Conservation (phyloP, 2,113 vertebrate species). For the Hipposideros armiger region DNA sequence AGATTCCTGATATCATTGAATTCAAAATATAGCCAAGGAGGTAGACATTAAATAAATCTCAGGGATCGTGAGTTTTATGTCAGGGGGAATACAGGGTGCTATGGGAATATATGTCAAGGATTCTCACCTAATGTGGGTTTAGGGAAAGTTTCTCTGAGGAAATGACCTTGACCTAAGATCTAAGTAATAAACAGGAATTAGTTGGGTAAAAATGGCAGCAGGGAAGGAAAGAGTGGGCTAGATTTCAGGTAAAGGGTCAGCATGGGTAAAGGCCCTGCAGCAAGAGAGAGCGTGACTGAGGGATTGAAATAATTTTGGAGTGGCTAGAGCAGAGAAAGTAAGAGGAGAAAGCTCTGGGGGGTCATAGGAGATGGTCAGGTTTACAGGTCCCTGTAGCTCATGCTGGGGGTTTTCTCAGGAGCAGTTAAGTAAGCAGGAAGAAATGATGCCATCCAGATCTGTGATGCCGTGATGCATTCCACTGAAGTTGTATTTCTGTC, state of each 20-base stretch:
- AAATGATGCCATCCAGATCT: not conserved
- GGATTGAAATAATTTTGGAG: slow-evolving; percentile 15
- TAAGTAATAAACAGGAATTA: not conserved
- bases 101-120: not conserved
- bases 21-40: not conserved
- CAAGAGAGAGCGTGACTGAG: not conserved
- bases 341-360: not conserved
- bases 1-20: not conserved
- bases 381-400: not conserved
- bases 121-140: not conserved
- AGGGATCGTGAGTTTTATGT: not conserved
- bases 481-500: not conserved
- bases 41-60: not conserved
- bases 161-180: not conserved
- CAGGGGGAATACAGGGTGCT: not conserved
- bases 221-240: not conserved
- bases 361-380: not conserved
- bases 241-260: not conserved
- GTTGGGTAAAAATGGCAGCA: not conserved
- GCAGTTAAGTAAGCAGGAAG: not conserved
- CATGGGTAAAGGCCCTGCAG: not conserved
- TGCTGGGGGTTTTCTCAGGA: not conserved
- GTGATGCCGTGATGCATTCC: not conserved
- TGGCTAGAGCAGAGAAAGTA: not conserved
- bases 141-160: not conserved